Evolutionary conservation across 2,888 invertebrate species (phyloP), one percentile per base, ranked within the genome.

Genomic region (Subacronicta megacephala): DNA sequence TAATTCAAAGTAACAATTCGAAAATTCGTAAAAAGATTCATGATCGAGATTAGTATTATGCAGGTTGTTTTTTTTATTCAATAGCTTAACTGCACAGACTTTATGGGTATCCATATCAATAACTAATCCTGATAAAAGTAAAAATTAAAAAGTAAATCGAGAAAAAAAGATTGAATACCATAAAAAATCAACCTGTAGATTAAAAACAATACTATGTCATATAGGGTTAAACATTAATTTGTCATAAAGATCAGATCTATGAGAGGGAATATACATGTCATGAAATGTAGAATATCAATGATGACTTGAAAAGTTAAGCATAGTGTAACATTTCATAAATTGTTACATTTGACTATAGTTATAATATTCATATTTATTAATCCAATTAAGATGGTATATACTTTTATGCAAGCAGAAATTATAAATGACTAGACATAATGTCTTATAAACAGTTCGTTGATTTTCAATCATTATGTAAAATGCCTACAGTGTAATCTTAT

Each of bases 361-460:
- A 68, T 46, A 70, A 50, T 68, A 68, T 57, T 49, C 40, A 62
- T 64, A 53, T 63, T 72, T 59, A 58, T 64, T 43, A 52, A 63
- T 75, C 58, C 65, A 72, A 71, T 61, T 61, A 57, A 63, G 61
- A 56, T 49, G 50, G 59, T 73, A 72, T 63, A 68, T 75, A 62
- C 46, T 56, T 83, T 78, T 72, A 76, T 81, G 76, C 75, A 84
- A 86, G 83, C 81, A 83, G 81, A 72, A 81, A 74, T 76, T 70
- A 84, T 85, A 83, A 82, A 86, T 90, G 91, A 93, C 92, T 92
- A 91, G 92, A 86, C 85, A 82, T 83, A 85, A 87, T 83, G 85
- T 88, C 86, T 84, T 85, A 82, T 80, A 85, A 84, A 88, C 87
- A 89, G 83, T 90, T 92, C 88, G 90, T 90, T 92, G 92, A 92